Evolutionary conservation across 2,888 invertebrate species (phyloP), one percentile per base, ranked within the genome.

Genomic region (Paralinhomoeus sp.): DNA sequence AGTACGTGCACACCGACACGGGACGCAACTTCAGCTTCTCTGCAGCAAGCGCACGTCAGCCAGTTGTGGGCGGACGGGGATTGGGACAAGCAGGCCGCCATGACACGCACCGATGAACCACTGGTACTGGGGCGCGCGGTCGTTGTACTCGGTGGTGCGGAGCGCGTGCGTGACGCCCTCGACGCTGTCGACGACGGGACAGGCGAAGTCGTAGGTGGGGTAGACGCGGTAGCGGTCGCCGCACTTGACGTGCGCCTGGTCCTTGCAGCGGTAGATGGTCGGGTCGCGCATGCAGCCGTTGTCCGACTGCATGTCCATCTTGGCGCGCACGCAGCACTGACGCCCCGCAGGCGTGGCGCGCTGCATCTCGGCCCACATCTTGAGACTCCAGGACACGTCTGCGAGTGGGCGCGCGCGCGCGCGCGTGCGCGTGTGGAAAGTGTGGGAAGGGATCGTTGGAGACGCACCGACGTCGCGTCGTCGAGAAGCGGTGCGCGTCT

Each of bases 201-300:
- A 99, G 1, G 97, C 91, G 69, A 99, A 99, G 68, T 99, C 97
- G 61, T 99, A 99, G 0, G 97, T 99, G 22, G 97, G 97, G 65
- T 99, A 99, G 0, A 89, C 91, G 60, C 87, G 87, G 69, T 93
- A 99, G 67, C 84, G 79, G 23, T 72, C 75, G 45, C 87, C 89
- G 9, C 91, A 93, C 24, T 80, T 72, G 0, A 91, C 83, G 69
- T 99, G 97, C 1, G 76, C 71, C 62, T 93, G 91, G 42, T 78
- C 78, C 67, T 99, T 99, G 68, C 91, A 97, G 18, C 97, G 72
- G 64, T 91, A 99, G 58, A 99, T 89, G 23, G 93, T 91, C 27
- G 97, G 97, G 70, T 99, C 97, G 33, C 97, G 72, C 74, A 99
- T 68, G 57, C 91, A 93, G 1, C 97, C 97, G 65, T 97, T 99